Conservation (phyloP, 2,888 invertebrate species). For the Frankliniella intonsa region DNA sequence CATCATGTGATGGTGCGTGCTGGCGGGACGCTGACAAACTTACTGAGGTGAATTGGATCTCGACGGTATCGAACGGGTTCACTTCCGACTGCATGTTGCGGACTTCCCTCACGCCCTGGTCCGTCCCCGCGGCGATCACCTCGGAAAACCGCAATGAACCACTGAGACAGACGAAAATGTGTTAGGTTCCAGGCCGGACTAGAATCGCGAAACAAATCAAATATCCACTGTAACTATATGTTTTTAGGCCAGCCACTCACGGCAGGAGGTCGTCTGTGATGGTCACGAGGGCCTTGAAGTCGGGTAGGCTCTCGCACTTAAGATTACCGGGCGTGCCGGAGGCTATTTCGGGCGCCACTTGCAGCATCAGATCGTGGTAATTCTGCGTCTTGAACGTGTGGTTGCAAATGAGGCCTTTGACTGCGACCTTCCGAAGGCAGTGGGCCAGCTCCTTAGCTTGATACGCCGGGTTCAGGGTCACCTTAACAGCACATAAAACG, state of each 20-base stretch:
- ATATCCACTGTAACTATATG: too few relatives aligned
- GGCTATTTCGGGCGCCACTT: conserved; percentile 57
- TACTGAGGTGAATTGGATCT: conserved; percentile 77
- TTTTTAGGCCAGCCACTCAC: conserved; percentile 46
- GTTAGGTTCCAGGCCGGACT: not conserved
- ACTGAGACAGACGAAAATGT: not conserved
- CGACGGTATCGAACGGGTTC: conserved; percentile 63
- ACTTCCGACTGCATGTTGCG: conserved; percentile 52
- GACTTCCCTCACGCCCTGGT: conserved; percentile 24
- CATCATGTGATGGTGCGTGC: not conserved
- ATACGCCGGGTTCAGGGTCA: conserved; percentile 73
- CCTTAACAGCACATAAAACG: conserved; percentile 47
- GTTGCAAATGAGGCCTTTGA: conserved; percentile 62
- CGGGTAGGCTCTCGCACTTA: conserved; percentile 49
- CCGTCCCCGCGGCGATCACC: not conserved
- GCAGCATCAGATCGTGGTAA: conserved; percentile 60
- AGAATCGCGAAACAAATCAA: too few relatives aligned
- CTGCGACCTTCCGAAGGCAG: conserved; percentile 64
- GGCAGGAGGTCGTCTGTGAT: conserved; percentile 51
- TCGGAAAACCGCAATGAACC: not conserved
- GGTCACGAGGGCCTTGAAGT: conserved; percentile 56
- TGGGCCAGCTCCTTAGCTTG: conserved; percentile 64
- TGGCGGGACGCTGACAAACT: not conserved
- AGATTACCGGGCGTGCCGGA: conserved; percentile 49
- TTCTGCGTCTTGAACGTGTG: conserved; percentile 59